Evolutionary conservation across 2,888 invertebrate genomes (phyloP), one percentile per base, ranked within the genome.

Genomic region (Drosophila maculinotata): DNA sequence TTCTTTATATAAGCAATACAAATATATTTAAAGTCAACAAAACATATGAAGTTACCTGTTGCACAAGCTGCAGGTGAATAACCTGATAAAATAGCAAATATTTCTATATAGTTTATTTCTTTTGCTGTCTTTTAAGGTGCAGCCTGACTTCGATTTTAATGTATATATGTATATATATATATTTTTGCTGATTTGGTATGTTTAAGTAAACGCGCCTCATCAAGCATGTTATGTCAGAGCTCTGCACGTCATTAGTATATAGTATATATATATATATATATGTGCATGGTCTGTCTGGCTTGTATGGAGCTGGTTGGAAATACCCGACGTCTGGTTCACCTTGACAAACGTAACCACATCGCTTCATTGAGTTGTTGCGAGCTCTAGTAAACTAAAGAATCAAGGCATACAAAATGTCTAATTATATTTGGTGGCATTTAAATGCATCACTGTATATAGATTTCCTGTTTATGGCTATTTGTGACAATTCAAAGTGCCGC

Each of bases 261-360:
- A 8, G 39, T 41, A 20, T 25, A 45, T 23, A 41, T 25, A 10
- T 54, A 30, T 36, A 20, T 39, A 30, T 20, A 12, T 39, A 20
- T 23, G n/a, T 28, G 56, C 7, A 20, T 10, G 14, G n/a, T n/a
- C n/a, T n/a, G n/a, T n/a, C n/a, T n/a, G n/a, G 35, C 26, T 33
- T 38, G 45, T 63, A 45, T 44, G 51, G 35, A 38, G 59, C 14
- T 53, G 33, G 28, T 48, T 74, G 70, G 54, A 58, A 70, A 60
- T 63, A 53, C 49, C 51, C 26, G 57, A 38, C 20, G 38, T 28
- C 68, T 60, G 49, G 74, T 75, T 75, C 15, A 68, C 74, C 74
- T 75, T 75, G 76, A 58, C 71, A 71, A 63, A 41, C 53, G 41
- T 23, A 39, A 49, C 56, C 81, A 83, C 84, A 76, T 68, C 56